These are phyloP conservation scores for Mystacides longicornis DNA, from an alignment of 2,888 invertebrate species.

Conservation along the genomic window DNA sequence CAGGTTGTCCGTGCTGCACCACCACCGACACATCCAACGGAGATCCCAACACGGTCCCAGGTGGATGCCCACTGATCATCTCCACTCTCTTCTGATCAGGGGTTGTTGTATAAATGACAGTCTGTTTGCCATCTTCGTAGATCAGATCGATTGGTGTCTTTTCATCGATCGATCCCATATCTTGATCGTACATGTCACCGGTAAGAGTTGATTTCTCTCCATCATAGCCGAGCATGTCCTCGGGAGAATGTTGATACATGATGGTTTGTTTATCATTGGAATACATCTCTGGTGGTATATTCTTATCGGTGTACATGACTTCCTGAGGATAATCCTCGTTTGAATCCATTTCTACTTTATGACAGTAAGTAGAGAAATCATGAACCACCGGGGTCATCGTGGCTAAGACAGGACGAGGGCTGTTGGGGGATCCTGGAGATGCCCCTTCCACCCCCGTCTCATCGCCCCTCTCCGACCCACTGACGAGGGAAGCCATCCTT, in stretches of 20 bases:
- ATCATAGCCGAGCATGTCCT: conserved; percentile 35
- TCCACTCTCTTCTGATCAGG: conserved; percentile 75
- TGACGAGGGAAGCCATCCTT: conserved; percentile 30
- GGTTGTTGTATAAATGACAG: conserved; percentile 73
- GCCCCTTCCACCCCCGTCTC: conserved; percentile 29
- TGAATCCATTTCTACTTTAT: conserved; percentile 57
- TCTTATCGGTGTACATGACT: conserved; percentile 51
- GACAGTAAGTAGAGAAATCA: conserved; percentile 51
- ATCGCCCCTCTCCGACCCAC: conserved; percentile 22
- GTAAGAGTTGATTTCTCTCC: conserved; percentile 36
- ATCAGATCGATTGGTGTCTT: conserved; percentile 74
- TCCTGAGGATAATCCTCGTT: conserved; percentile 55
- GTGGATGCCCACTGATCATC: conserved; percentile 64
- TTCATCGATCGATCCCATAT: conserved; percentile 52
- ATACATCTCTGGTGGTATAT: conserved; percentile 49
- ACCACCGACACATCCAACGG: conserved; percentile 49
- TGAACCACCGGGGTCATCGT: conserved; percentile 84
- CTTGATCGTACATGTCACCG: conserved; percentile 45
- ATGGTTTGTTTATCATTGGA: conserved; percentile 50
- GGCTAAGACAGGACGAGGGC: conserved; percentile 69
- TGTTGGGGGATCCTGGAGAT: conserved; percentile 50
- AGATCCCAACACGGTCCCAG: conserved; percentile 48
- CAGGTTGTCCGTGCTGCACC: conserved; percentile 39
- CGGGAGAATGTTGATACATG: conserved; percentile 40
- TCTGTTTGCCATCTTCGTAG: conserved; percentile 78